Evolutionary conservation across 1,140 invertebrate genomes (phyloP).

Genomic region (Rhopalosiphum maidis): DNA sequence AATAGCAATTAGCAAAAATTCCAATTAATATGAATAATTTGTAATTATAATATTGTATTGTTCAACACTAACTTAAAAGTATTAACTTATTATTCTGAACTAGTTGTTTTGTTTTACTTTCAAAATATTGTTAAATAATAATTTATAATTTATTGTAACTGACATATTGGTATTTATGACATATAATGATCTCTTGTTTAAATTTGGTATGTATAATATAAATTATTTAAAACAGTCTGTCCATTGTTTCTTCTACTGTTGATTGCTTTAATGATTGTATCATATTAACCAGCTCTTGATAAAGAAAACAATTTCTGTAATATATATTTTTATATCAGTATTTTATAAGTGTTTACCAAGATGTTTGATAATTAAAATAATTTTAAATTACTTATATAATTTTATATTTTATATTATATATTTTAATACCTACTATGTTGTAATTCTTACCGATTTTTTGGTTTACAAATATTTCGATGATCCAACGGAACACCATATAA

Average conservation of each 20-base stretch:
- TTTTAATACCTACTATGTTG: background rate
- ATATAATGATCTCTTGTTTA: constrained; percentile 13
- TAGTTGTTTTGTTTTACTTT: background rate
- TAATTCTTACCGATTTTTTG: constrained; percentile 65
- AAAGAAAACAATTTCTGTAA: constrained; percentile 70
- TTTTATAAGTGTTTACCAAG: constrained; percentile 16
- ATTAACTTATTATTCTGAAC: background rate
- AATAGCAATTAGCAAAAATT: background rate
- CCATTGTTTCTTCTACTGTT: background rate
- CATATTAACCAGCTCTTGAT: constrained; percentile 65
- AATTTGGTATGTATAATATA: background rate
- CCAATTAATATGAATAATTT: background rate
- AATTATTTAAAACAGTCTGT: background rate
- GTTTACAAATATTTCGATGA: constrained; percentile 77
- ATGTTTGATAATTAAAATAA: background rate
- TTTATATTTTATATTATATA: background rate
- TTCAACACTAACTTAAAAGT: background rate
- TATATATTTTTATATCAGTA: constrained; percentile 37
- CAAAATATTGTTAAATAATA: background rate
- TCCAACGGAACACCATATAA: constrained; percentile 72
- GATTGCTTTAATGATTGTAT: constrained; percentile 58
- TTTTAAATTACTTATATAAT: background rate
- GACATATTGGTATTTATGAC: background rate
- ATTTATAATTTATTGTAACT: background rate
- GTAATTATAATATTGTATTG: background rate